These are phyloP conservation scores for Drosophila triauraria DNA, from an alignment of 1,140 invertebrate species.

Conservation along the genomic window DNA sequence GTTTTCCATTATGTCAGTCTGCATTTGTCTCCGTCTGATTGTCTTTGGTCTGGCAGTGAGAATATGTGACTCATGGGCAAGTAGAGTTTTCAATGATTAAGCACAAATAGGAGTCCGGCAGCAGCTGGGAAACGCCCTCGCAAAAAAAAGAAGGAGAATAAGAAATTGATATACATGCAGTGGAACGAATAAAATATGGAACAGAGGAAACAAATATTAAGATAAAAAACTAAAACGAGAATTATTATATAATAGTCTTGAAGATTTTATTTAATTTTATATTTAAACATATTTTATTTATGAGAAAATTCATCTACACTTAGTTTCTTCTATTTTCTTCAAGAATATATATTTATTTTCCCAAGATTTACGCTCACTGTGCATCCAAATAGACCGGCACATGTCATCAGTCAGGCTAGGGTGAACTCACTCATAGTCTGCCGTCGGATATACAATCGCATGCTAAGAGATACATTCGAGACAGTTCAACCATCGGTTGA, in stretches of 20 bases:
- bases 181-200: neutral
- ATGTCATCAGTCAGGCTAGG: slow-evolving; percentile 52
- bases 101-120: slow-evolving; percentile 42
- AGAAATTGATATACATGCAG: neutral
- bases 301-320: neutral
- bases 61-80: slow-evolving; percentile 38
- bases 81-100: slow-evolving; percentile 49
- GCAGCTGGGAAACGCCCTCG: slow-evolving; percentile 43
- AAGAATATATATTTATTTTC: neutral
- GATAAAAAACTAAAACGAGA: neutral
- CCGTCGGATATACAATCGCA: slow-evolving; percentile 27
- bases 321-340: neutral
- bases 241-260: too few relatives aligned
- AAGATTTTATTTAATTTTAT: neutral
- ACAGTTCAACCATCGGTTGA: slow-evolving; percentile 48
- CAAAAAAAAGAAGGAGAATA: slow-evolving; percentile 2
- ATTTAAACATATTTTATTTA: too few relatives aligned
- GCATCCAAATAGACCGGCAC: slow-evolving; percentile 21
- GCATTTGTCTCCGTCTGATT: slow-evolving; percentile 29
- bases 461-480: slow-evolving; percentile 45
- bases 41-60: slow-evolving; percentile 26
- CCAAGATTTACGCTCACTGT: slow-evolving; percentile 5
- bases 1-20: slow-evolving; percentile 28
- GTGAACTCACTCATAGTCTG: slow-evolving; percentile 35
- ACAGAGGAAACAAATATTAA: neutral